Evolutionary conservation across 2,113 vertebrate species (phyloP).

Genomic region (Calyptomena viridis): DNA sequence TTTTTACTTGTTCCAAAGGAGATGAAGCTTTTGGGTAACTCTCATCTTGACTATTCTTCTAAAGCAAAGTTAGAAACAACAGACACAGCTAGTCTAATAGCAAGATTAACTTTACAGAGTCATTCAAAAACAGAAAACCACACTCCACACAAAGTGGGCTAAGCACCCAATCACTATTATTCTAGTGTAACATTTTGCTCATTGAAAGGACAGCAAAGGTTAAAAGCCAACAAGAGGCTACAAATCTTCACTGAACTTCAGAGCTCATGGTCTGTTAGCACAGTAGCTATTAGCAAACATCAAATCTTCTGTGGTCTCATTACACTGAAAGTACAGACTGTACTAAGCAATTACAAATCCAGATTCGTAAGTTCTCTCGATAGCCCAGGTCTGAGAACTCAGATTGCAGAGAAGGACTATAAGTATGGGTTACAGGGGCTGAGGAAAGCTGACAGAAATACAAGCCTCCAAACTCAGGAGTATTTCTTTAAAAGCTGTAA

Average conservation of each 20-base stretch:
- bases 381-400: neutral
- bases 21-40: slow-evolving; percentile 66
- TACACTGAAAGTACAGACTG: neutral
- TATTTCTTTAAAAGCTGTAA: slow-evolving; percentile 34
- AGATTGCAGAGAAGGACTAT: neutral
- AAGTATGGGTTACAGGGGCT: neutral
- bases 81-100: neutral
- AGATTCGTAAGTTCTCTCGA: neutral
- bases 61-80: slow-evolving; percentile 60
- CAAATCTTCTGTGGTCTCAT: neutral
- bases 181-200: neutral
- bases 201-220: slow-evolving; percentile 7
- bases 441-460: slow-evolving; percentile 9
- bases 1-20: slow-evolving; percentile 71
- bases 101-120: neutral
- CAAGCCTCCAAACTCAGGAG: neutral
- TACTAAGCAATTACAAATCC: slow-evolving; percentile 15
- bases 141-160: neutral
- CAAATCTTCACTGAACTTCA: slow-evolving; percentile 29
- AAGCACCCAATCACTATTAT: neutral
- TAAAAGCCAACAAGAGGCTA: slow-evolving; percentile 31
- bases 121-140: slow-evolving; percentile 19
- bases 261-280: neutral
- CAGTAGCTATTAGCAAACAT: slow-evolving; percentile 12
- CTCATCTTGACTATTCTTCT: slow-evolving; percentile 69